A percentile compares a stretch with the other conserved stretches of the same genome.
These are phyloP conservation scores for Clepsis dumicolana DNA, from an alignment of 2,888 invertebrate genomes.

Conservation along the genomic window DNA sequence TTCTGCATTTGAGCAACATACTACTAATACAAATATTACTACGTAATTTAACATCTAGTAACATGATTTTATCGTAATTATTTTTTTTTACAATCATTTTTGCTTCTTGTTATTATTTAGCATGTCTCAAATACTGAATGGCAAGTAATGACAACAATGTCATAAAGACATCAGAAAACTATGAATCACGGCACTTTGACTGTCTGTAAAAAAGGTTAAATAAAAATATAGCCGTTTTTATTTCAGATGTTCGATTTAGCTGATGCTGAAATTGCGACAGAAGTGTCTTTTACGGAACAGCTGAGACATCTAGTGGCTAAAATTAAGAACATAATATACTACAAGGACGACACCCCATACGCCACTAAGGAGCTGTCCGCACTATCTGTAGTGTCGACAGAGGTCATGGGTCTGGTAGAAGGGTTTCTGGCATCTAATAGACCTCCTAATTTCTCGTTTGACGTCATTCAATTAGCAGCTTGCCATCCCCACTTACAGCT, in stretches of 20 bases:
- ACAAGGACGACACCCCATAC: conserved; percentile 75
- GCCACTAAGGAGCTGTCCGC: conserved; percentile 84
- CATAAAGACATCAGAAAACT: not conserved
- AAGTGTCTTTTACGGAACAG: conserved; percentile 90
- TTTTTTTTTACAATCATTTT: conserved; percentile 30
- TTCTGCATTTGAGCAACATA: conserved; percentile 48
- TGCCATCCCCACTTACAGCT: conserved; percentile 80
- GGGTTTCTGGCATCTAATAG: conserved; percentile 84
- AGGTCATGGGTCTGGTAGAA: conserved; percentile 87
- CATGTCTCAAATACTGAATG: conserved; percentile 22
- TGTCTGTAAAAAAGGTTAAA: not conserved
- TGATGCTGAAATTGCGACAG: conserved; percentile 87
- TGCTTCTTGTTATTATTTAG: conserved; percentile 13
- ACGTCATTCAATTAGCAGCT: conserved; percentile 76
- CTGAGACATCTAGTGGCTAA: conserved; percentile 83
- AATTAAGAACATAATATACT: conserved; percentile 81
- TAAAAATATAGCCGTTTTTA: conserved; percentile 45
- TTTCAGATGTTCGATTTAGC: conserved; percentile 90
- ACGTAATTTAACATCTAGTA: conserved; percentile 46
- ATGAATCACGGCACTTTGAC: not conserved
- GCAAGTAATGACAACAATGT: conserved; percentile 22
- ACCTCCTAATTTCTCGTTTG: conserved; percentile 76
- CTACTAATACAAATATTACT: conserved; percentile 47
- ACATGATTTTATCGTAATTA: conserved; percentile 18
- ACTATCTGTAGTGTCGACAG: conserved; percentile 86